phyloP scores from a whole-genome alignment of 1,140 invertebrate genomes.

The Pseudomyrmex sp. region DNA sequence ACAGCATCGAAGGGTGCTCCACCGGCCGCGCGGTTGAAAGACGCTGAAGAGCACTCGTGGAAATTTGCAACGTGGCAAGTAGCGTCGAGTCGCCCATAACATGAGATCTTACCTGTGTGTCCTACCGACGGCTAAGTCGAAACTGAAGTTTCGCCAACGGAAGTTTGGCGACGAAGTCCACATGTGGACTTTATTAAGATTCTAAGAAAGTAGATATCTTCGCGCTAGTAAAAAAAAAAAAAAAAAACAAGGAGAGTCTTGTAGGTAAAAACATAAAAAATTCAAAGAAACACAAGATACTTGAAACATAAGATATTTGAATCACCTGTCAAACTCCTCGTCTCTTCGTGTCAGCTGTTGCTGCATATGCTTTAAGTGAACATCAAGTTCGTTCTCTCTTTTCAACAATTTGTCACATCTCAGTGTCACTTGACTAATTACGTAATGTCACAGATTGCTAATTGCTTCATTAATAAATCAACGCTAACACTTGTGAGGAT shows the following conservation, averaged over 20 bases:
- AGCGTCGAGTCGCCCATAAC: constrained; percentile 69
- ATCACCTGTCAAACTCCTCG: too few species aligned
- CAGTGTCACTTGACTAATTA: too few species aligned
- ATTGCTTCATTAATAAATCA: constrained; percentile 12
- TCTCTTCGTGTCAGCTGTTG: too few species aligned
- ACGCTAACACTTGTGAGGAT: not conserved
- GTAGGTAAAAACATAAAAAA: too few species aligned
- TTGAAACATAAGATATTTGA: too few species aligned
- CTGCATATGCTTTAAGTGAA: too few species aligned
- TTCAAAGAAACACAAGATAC: too few species aligned
- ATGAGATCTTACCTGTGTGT: constrained; percentile 67
- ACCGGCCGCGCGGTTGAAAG: constrained; percentile 73
- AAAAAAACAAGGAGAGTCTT: not conserved
- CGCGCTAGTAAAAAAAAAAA: not conserved
- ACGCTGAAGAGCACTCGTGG: constrained; percentile 74
- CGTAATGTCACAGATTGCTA: not conserved
- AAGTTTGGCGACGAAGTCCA: constrained; percentile 25
- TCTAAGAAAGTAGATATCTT: not conserved
- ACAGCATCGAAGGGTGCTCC: constrained; percentile 76
- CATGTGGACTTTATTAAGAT: not conserved
- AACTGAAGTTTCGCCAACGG: constrained; percentile 22
- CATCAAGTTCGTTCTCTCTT: too few species aligned
- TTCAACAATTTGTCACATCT: too few species aligned
- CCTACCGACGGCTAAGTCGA: constrained; percentile 67
- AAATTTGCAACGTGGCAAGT: constrained; percentile 77